Percentiles rank a stretch among this genome's conserved stretches.
Conservation (phyloP, 2,113 vertebrate species). For the Rhagologus leucostigma region DNA sequence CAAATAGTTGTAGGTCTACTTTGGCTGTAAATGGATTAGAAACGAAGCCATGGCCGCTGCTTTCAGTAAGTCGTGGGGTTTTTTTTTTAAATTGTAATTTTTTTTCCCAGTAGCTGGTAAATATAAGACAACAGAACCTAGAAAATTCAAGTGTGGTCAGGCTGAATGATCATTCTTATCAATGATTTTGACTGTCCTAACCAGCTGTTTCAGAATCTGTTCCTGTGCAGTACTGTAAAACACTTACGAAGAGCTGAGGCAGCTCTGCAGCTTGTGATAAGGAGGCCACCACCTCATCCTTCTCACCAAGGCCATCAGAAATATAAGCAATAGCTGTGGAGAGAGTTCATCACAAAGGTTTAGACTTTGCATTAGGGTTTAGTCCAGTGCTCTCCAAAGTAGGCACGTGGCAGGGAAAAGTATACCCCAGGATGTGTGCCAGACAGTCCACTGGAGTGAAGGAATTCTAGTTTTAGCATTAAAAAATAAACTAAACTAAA, state of each 20-base stretch:
- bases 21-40: neutral
- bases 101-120: neutral
- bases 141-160: neutral
- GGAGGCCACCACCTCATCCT: neutral
- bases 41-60: neutral
- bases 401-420: fast-evolving
- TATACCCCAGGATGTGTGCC: fast-evolving
- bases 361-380: neutral
- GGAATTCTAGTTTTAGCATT: neutral
- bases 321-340: neutral
- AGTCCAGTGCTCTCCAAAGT: neutral
- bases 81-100: neutral
- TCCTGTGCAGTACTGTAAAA: neutral
- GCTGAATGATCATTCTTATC: neutral
- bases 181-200: neutral
- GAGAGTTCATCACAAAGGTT: neutral
- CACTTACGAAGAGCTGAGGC: fast-evolving
- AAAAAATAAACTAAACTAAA: neutral
- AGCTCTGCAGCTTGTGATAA: neutral
- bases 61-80: neutral
- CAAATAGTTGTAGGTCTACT: neutral
- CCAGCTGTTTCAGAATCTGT: neutral
- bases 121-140: neutral
- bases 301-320: neutral
- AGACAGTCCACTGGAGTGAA: neutral